Base-by-base conservation (phyloP, 2,888 invertebrate species). In the Steinernema carpocapsae region DNA sequence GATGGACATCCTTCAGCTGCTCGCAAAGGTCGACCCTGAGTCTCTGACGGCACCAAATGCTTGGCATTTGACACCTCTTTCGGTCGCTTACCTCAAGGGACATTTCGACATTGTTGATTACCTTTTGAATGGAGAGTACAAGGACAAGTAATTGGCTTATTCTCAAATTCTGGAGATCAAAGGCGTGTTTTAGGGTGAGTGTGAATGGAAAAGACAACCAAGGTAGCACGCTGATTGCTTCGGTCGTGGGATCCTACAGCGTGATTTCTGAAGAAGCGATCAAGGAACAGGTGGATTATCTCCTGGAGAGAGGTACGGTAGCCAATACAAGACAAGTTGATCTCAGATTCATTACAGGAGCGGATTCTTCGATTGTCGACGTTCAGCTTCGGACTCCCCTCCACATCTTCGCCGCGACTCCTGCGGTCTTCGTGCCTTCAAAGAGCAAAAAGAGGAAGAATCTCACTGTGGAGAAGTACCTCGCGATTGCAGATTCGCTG, bases 21-120 rank as follows among this genome's bases (percentile, higher is more conserved):
- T 91, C 19, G 83, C 90, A 19, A 88, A 89, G 77, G 72, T 79
- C 37, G 80, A 82, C 72, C 74, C 75, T 0, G 76, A 75, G 0
- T 76, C 78, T 42, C 73, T 86, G n/a, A 76, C 77, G 10, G 71
- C 70, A 6, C 74, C 74, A n/a, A 86, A 84, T 72, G 81, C 83
- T 73, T 83, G 80, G 79, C 84, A 89, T 87, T 82, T 90, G 42
- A 89, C 89, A 0, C 90, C 91, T 6, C 80, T 90, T 51, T 89
- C 88, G 72, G 88, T 90, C 74, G 90, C 90, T 6, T 91, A 90
- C 84, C 78, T 89, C 78, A 89, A 89, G 78, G 89, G 88, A 48
- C 77, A 74, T 52, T 81, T 88, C 82, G 90, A 90, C 22, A 77
- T 90, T 74, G 89, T 89, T 10, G 89, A 89, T 76, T 86, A 86